Evolutionary conservation across 2,888 invertebrate species (phyloP).

Genomic region (Pyrgus malvae): DNA sequence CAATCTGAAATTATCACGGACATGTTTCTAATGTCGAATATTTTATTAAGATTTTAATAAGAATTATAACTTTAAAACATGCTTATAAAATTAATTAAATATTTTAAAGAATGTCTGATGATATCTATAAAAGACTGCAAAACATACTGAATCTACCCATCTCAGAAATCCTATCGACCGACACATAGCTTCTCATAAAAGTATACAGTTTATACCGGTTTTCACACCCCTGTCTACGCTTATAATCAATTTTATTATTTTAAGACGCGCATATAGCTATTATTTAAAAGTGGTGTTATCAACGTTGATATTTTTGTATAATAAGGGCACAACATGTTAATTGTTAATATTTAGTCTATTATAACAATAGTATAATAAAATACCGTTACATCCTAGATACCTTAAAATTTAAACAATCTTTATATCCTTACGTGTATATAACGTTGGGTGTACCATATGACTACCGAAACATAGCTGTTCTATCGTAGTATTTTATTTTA

Average conservation of each 20-base stretch:
- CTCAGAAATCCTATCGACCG: neutral
- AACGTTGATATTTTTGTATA: constrained; percentile 6
- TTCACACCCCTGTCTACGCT: neutral
- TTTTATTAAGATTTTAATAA: too few species aligned
- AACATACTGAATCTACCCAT: too few species aligned
- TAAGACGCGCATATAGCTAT: neutral
- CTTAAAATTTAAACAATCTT: constrained; percentile 5
- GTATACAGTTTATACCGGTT: neutral
- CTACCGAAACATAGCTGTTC: too few species aligned
- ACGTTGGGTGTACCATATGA: too few species aligned
- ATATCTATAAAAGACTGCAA: too few species aligned
- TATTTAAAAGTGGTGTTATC: constrained; percentile 11
- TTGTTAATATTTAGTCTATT: neutral
- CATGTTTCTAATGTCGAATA: too few species aligned
- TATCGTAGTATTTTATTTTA: neutral
- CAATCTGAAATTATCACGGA: too few species aligned
- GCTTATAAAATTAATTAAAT: too few species aligned
- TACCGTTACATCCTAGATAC: neutral
- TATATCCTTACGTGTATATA: neutral
- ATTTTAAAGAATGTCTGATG: too few species aligned
- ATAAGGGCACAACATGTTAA: constrained; percentile 10
- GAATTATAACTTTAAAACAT: too few species aligned
- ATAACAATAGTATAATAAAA: constrained; percentile 14
- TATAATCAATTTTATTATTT: neutral
- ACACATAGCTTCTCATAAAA: neutral